A percentile compares a stretch with the other conserved stretches of the same genome.
Conservation (phyloP, 2,113 vertebrate species). For the Pyrgilauda ruficollis region DNA sequence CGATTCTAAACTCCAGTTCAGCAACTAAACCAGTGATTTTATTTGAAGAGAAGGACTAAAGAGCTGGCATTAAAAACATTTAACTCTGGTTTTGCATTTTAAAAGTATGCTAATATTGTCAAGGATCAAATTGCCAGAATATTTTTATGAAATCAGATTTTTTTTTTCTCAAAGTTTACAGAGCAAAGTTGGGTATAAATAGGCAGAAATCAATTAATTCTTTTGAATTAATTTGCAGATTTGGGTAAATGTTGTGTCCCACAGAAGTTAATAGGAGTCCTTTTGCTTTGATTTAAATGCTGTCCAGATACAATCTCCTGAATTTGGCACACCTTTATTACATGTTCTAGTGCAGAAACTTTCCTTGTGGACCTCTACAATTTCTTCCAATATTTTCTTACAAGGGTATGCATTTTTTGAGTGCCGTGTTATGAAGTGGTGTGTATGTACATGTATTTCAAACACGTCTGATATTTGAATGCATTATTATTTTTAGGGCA, state of each 20-base stretch:
- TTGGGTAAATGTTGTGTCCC: background rate
- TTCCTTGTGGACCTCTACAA: background rate
- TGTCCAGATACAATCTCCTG: background rate
- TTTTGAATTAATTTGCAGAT: background rate
- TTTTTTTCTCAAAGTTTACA: constrained; percentile 5
- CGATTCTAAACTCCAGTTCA: constrained; percentile 2
- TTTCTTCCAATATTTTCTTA: background rate
- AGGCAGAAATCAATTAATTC: background rate
- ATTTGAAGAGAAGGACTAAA: constrained; percentile 43
- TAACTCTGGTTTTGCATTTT: constrained; percentile 51
- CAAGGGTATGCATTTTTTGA: background rate
- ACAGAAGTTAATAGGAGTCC: background rate
- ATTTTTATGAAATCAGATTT: background rate
- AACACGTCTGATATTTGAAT: background rate
- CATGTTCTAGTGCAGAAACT: background rate
- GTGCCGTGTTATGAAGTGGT: background rate
- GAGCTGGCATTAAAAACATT: constrained; percentile 19
- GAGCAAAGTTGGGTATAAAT: background rate
- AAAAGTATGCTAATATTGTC: constrained; percentile 50
- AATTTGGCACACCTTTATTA: background rate
- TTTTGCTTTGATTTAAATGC: background rate
- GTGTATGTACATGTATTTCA: background rate
- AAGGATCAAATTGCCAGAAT: constrained; percentile 28
- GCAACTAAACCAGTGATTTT: constrained; percentile 33
- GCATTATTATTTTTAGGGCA: background rate